Conservation (phyloP, 1,140 invertebrate genomes). For the Cheumatopsyche charites region DNA sequence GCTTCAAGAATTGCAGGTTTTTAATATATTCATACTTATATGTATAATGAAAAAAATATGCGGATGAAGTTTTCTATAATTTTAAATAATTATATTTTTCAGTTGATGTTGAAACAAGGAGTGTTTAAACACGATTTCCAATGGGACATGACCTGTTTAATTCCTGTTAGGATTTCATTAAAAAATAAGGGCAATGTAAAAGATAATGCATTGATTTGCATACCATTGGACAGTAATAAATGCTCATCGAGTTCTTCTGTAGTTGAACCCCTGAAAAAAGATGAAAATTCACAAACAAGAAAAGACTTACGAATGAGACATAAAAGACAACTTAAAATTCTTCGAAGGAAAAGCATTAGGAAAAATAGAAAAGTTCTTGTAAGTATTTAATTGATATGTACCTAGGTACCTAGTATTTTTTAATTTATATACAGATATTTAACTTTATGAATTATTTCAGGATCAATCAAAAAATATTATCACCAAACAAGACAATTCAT, state of each 20-base stretch:
- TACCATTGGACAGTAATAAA: constrained; percentile 65
- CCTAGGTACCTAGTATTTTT: too few relatives aligned
- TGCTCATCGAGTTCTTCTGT: constrained; percentile 54
- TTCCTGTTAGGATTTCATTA: constrained; percentile 62
- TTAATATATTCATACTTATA: constrained; percentile 20
- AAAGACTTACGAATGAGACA: constrained; percentile 65
- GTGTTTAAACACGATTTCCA: constrained; percentile 18
- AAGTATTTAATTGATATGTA: constrained; percentile 38
- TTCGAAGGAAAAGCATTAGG: constrained; percentile 63
- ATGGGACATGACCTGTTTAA: constrained; percentile 56
- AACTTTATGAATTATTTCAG: constrained; percentile 48
- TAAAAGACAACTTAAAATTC: constrained; percentile 64
- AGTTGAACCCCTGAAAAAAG: constrained; percentile 64
- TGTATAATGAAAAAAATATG: background rate
- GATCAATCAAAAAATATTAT: constrained; percentile 50
- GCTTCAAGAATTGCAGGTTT: constrained; percentile 57
- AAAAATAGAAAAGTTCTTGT: constrained; percentile 56
- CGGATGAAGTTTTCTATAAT: too few relatives aligned
- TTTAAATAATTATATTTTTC: constrained; percentile 16
- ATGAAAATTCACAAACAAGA: constrained; percentile 65
- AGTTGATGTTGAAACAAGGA: constrained; percentile 40
- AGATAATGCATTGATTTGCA: constrained; percentile 68
- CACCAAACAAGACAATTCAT: constrained; percentile 52
- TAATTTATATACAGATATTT: constrained; percentile 7
- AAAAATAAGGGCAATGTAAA: constrained; percentile 58